phyloP scores from a whole-genome alignment of 37 sponge, comb jelly and placozoan species.

The Bolinopsis microptera region DNA sequence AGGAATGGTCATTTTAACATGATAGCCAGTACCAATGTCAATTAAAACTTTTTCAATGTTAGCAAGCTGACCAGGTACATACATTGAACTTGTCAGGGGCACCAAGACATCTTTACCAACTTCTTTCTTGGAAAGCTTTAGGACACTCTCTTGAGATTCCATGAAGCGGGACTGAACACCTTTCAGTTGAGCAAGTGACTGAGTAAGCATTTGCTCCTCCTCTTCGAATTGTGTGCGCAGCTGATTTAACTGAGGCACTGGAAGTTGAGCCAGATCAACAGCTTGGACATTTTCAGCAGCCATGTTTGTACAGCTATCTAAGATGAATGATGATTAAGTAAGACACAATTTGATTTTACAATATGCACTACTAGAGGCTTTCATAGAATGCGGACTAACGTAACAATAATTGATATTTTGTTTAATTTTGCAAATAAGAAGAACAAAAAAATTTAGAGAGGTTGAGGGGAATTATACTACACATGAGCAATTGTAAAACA shows the following conservation, averaged over 20 bases:
- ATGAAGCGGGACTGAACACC: constrained; percentile 78
- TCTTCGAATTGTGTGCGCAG: constrained; percentile 51
- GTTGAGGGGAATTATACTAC: too few species aligned
- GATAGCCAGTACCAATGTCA: constrained; percentile 96
- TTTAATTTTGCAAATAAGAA: too few species aligned
- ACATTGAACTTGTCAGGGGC: constrained; percentile 73
- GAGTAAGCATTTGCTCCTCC: constrained; percentile 68
- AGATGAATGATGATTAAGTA: too few species aligned
- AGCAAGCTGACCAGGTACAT: constrained; percentile 85
- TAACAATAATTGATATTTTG: too few species aligned
- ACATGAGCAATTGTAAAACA: too few species aligned
- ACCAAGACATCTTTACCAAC: constrained; percentile 69
- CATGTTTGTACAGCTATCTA: too few species aligned
- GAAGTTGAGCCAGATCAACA: constrained; percentile 52
- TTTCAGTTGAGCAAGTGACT: constrained; percentile 86
- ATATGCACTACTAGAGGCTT: too few species aligned
- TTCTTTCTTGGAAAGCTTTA: constrained; percentile 69
- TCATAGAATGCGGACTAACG: too few species aligned
- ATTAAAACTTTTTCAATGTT: constrained; percentile 78
- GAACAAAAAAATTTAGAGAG: too few species aligned
- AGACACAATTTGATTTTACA: too few species aligned
- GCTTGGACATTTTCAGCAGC: constrained; percentile 48
- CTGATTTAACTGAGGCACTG: constrained; percentile 54
- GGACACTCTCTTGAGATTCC: constrained; percentile 84
- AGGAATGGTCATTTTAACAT: constrained; percentile 80